Evolutionary conservation across 1,140 invertebrate genomes (phyloP).

Genomic region (Melipona quadrifasciata): DNA sequence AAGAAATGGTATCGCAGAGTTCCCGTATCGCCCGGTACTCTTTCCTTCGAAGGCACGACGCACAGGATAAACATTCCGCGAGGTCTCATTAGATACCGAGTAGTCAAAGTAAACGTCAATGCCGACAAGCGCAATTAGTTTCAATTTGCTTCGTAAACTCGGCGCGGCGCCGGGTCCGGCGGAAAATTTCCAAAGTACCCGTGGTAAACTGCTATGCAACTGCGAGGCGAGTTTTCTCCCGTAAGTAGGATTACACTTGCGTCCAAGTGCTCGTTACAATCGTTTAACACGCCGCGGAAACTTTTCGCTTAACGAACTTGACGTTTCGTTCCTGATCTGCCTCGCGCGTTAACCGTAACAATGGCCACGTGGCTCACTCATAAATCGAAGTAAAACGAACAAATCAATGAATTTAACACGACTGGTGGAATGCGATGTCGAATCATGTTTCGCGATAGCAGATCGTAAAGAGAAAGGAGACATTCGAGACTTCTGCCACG

Average conservation of each 20-base stretch:
- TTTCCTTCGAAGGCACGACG: neutral
- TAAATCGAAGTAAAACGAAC: no score
- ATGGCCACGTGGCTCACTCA: no score
- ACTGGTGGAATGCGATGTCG: no score
- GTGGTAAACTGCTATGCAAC: slow-evolving; percentile 10
- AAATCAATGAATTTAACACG: no score
- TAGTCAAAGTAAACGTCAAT: slow-evolving; percentile 4
- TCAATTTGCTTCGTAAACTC: slow-evolving; percentile 24
- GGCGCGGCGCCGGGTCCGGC: neutral
- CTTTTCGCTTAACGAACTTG: slow-evolving; percentile 13
- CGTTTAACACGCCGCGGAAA: slow-evolving; percentile 36
- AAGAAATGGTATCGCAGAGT: neutral
- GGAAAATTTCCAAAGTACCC: slow-evolving; percentile 33
- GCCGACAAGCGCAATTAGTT: slow-evolving; percentile 25
- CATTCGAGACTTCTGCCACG: no score
- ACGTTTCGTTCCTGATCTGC: neutral
- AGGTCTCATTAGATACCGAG: no score
- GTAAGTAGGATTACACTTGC: slow-evolving; percentile 42
- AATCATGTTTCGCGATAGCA: no score
- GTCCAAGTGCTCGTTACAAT: slow-evolving; percentile 59
- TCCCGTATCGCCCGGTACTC: no score
- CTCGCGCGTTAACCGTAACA: neutral
- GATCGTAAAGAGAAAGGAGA: no score
- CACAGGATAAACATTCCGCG: neutral
- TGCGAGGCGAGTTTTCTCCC: slow-evolving; percentile 28